phyloP scores from a whole-genome alignment of 2,797 vertebrate species.

The Pempheris klunzingeri region DNA sequence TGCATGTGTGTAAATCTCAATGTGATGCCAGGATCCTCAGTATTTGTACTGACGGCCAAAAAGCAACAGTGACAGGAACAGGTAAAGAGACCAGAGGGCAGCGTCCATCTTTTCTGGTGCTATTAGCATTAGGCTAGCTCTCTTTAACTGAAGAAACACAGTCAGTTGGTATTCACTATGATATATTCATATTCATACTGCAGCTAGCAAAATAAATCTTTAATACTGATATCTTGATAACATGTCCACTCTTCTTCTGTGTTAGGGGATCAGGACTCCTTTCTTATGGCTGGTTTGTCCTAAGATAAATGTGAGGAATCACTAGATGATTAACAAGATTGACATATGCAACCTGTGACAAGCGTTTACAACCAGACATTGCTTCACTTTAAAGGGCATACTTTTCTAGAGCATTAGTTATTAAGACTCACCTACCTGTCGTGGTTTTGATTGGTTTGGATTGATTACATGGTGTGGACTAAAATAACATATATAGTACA shows the following conservation, averaged over 20 bases:
- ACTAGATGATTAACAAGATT: background rate
- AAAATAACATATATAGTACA: background rate
- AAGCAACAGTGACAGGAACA: constrained; percentile 52
- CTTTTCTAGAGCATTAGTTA: background rate
- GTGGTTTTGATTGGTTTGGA: background rate
- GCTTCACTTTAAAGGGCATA: background rate
- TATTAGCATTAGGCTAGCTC: constrained; percentile 19
- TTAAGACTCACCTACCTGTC: background rate
- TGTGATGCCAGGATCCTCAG: constrained; percentile 50
- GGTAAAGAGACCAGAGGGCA: constrained; percentile 26
- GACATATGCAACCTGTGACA: background rate
- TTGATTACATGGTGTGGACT: background rate
- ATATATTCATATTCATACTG: background rate
- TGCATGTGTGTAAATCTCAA: constrained; percentile 47
- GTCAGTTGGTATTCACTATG: background rate
- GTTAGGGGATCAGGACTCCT: background rate
- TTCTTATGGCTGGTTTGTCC: background rate
- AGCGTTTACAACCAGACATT: background rate
- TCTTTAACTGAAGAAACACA: constrained; percentile 19
- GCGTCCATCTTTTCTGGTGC: constrained; percentile 17
- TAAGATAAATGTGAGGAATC: background rate
- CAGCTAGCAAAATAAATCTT: background rate
- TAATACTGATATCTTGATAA: background rate
- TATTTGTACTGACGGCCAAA: constrained; percentile 45
- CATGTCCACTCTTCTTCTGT: constrained; percentile 5